These are phyloP conservation scores for Camponotus pennsylvanicus DNA, from an alignment of 1,140 invertebrate genomes.

Conservation along the genomic window DNA sequence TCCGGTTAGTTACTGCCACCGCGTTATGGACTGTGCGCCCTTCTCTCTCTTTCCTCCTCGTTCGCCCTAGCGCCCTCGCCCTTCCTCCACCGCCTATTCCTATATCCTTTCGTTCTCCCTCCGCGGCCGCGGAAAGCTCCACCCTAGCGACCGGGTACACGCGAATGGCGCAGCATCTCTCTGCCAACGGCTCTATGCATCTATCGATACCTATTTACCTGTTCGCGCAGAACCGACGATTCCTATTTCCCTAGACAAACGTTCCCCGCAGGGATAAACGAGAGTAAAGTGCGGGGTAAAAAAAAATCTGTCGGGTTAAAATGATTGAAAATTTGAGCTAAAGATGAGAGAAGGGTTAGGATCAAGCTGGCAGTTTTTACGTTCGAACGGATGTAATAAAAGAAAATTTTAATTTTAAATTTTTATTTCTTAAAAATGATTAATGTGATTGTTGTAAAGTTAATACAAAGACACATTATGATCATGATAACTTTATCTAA, in stretches of 20 bases:
- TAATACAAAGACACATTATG: background rate
- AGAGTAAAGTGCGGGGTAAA: constrained; percentile 13
- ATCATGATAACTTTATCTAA: background rate
- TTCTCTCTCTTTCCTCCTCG: constrained; percentile 37
- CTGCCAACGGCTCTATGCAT: constrained; percentile 71
- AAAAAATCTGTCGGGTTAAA: constrained; percentile 8
- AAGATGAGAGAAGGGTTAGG: background rate
- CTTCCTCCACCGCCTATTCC: constrained; percentile 36
- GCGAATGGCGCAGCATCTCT: constrained; percentile 75
- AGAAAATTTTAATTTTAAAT: background rate
- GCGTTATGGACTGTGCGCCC: constrained; percentile 80
- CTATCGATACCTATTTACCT: constrained; percentile 77
- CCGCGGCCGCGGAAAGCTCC: constrained; percentile 77
- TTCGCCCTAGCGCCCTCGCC: constrained; percentile 16
- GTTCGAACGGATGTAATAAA: background rate
- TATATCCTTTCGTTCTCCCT: constrained; percentile 33
- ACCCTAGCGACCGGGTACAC: constrained; percentile 77
- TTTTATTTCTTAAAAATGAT: background rate
- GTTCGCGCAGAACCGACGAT: constrained; percentile 71
- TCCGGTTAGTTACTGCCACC: constrained; percentile 85
- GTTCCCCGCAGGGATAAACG: constrained; percentile 27
- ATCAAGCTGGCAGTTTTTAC: background rate
- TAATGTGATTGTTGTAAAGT: background rate
- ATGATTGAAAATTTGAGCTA: background rate
- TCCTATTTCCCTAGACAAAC: constrained; percentile 72